These are phyloP conservation scores for Limnephilus lunatus DNA, from an alignment of 2,888 invertebrate species.

Conservation along the genomic window DNA sequence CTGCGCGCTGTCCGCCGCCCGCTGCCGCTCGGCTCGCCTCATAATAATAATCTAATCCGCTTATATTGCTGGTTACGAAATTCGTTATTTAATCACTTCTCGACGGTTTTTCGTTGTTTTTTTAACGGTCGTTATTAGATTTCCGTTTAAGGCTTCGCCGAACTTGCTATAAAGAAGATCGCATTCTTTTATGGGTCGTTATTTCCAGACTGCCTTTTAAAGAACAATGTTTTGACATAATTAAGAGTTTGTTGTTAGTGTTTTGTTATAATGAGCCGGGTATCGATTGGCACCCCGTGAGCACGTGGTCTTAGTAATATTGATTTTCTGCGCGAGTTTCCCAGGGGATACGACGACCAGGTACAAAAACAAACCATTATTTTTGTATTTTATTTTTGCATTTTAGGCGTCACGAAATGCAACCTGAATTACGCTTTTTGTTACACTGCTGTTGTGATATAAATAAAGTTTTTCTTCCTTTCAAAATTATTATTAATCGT, in stretches of 20 bases:
- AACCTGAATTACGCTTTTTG: not conserved
- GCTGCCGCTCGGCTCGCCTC: not conserved
- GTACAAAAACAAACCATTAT: conserved; percentile 13
- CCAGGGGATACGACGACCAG: conserved; percentile 43
- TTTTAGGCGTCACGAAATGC: not conserved
- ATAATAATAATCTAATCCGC: conserved; percentile 14
- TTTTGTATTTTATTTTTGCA: not conserved
- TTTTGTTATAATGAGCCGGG: conserved; percentile 4
- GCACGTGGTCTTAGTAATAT: conserved; percentile 48
- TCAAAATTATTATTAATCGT: not conserved
- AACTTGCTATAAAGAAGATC: not conserved
- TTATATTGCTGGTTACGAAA: conserved; percentile 28
- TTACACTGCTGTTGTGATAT: not conserved
- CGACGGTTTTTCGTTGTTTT: conserved; percentile 9
- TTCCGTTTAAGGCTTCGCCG: conserved; percentile 36
- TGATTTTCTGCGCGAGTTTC: conserved; percentile 39
- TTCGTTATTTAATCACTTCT: not conserved
- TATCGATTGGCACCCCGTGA: not conserved
- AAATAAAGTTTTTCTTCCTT: not conserved
- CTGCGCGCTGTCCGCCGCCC: not conserved
- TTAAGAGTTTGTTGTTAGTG: not conserved
- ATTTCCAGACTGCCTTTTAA: not conserved
- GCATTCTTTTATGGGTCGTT: not conserved
- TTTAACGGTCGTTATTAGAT: not conserved
- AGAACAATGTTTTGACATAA: not conserved